A percentile compares a stretch with the other conserved stretches of the same genome.
Conservation (phyloP, 2,888 invertebrate species). For the Tipula helvola region DNA sequence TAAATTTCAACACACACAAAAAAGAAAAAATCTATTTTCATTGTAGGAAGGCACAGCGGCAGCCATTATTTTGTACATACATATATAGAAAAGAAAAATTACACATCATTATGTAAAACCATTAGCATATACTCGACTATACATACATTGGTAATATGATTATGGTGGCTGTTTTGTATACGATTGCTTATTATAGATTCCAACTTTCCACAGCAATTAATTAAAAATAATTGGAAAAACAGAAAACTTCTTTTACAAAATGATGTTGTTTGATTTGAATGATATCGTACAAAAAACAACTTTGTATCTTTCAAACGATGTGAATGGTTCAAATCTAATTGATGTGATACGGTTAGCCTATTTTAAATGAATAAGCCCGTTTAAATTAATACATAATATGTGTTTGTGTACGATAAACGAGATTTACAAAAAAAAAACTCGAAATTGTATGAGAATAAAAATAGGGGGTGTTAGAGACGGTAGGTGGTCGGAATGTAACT, state of each 20-base stretch:
- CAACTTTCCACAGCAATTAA: not conserved
- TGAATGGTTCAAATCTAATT: not conserved
- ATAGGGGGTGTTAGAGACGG: not conserved
- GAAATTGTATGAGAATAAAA: not conserved
- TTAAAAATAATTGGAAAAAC: not conserved
- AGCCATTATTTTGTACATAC: not conserved
- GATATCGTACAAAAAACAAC: not conserved
- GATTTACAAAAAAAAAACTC: not conserved
- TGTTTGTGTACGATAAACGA: not conserved
- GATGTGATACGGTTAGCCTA: not conserved
- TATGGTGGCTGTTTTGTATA: not conserved
- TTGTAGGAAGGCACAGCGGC: not conserved
- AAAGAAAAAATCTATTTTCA: not conserved
- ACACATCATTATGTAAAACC: not conserved
- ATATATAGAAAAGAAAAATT: not conserved
- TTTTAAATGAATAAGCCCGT: not conserved
- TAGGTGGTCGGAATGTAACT: not conserved
- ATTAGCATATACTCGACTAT: not conserved
- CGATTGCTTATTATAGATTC: not conserved
- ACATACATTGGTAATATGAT: not conserved
- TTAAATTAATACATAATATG: not conserved
- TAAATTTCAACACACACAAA: not conserved
- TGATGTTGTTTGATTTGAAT: not conserved
- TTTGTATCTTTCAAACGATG: not conserved
- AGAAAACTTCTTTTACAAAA: not conserved